A percentile compares a stretch with the other conserved stretches of the same genome.
These are phyloP conservation scores for Eira barbara DNA, from an alignment of 2,113 vertebrate species.

Conservation along the genomic window DNA sequence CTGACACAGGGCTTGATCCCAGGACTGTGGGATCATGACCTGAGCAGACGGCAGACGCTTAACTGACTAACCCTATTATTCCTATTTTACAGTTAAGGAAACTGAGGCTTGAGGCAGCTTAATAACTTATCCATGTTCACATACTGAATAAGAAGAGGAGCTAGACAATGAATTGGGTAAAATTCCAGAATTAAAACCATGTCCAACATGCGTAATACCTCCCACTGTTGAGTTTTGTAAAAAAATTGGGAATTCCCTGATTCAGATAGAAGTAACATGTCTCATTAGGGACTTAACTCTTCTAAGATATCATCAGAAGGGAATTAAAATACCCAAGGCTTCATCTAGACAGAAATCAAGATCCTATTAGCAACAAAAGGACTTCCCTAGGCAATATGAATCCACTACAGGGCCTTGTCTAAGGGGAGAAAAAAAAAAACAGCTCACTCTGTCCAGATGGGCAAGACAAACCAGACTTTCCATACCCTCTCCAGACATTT, in stretches of 20 bases:
- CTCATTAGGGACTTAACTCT: neutral
- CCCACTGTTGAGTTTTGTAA: neutral
- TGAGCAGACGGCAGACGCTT: neutral
- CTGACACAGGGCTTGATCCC: no score
- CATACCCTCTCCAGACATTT: neutral
- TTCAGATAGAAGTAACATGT: neutral
- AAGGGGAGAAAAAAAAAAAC: slow-evolving; percentile 7
- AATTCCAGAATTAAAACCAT: neutral
- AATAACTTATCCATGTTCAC: neutral
- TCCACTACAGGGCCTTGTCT: neutral
- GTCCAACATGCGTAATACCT: neutral
- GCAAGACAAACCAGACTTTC: neutral
- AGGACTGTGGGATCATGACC: neutral
- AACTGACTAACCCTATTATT: neutral
- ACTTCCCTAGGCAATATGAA: neutral
- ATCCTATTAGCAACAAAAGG: neutral
- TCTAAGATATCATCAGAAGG: neutral
- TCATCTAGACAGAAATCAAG: neutral
- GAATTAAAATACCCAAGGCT: neutral
- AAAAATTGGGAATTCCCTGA: neutral
- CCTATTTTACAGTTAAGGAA: neutral
- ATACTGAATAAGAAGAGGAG: neutral
- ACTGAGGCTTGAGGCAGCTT: neutral
- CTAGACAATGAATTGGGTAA: neutral
- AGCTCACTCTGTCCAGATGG: neutral